phyloP scores from a whole-genome alignment of 2,113 vertebrate species.

The Mungos mungo region DNA sequence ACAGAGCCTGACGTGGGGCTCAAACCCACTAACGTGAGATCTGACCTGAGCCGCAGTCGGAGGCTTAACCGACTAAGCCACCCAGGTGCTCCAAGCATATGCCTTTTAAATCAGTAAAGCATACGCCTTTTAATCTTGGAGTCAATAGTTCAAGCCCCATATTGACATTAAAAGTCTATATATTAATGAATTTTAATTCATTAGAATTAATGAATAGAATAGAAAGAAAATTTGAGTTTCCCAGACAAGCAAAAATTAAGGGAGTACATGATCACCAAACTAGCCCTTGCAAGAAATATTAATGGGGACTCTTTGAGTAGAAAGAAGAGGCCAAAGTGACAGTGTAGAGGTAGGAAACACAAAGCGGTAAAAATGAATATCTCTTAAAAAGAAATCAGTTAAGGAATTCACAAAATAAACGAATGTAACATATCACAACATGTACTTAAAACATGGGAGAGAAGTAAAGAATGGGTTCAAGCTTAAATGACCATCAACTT shows the following conservation, averaged over 20 bases:
- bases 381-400: not conserved
- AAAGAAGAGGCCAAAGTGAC: not conserved
- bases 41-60: too few relatives aligned
- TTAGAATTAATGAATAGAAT: not conserved
- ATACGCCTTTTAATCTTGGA: not conserved
- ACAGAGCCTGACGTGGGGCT: too few relatives aligned
- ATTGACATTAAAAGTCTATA: not conserved
- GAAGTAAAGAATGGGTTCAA: not conserved
- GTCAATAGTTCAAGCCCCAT: not conserved
- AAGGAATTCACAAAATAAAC: not conserved
- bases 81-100: too few relatives aligned
- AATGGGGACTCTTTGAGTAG: not conserved
- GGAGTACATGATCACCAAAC: not conserved
- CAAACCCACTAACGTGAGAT: too few relatives aligned
- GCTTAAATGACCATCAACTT: not conserved
- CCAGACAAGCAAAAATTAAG: not conserved
- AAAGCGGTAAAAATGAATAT: not conserved
- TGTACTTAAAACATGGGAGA: not conserved
- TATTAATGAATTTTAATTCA: not conserved
- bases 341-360: not conserved
- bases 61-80: too few relatives aligned
- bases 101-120: not conserved
- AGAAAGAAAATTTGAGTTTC: not conserved
- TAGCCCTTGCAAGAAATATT: not conserved
- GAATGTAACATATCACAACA: not conserved